These are phyloP conservation scores for Proales similis DNA, from an alignment of 1,140 invertebrate species.

Conservation along the genomic window DNA sequence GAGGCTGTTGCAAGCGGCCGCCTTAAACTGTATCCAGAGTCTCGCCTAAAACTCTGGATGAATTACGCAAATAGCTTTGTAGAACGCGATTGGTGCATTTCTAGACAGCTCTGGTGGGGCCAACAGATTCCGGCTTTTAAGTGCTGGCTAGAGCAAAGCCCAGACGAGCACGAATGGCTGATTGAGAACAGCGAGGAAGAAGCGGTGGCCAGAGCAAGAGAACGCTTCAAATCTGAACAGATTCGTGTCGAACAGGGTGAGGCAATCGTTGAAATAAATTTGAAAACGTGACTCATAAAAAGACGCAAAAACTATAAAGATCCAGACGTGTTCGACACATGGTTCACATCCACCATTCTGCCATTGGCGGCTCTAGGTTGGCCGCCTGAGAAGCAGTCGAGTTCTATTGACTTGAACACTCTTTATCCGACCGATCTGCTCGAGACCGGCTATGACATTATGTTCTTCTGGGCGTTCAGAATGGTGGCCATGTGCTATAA, in stretches of 20 bases:
- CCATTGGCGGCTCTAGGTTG: constrained; percentile 46
- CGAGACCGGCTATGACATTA: constrained; percentile 53
- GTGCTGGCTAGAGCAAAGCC: neutral
- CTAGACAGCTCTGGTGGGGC: constrained; percentile 43
- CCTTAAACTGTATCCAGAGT: constrained; percentile 39
- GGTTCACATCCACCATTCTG: constrained; percentile 53
- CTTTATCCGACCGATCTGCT: constrained; percentile 74
- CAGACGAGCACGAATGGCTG: constrained; percentile 13
- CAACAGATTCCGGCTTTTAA: constrained; percentile 41
- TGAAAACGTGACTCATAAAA: neutral
- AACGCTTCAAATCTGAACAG: constrained; percentile 7
- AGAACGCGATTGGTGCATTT: constrained; percentile 42
- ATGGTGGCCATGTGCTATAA: constrained; percentile 51
- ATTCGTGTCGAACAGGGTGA: constrained; percentile 16
- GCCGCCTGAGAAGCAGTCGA: constrained; percentile 38
- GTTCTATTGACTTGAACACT: constrained; percentile 56
- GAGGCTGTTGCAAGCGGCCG: constrained; percentile 38
- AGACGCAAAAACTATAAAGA: constrained; percentile 40
- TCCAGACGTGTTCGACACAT: constrained; percentile 54
- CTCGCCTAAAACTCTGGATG: constrained; percentile 39
- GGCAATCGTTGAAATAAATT: neutral
- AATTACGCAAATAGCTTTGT: constrained; percentile 11
- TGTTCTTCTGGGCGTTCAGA: constrained; percentile 54
- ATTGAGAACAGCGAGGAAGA: constrained; percentile 14
- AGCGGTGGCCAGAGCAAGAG: constrained; percentile 30